Percentiles rank a stretch among this genome's conserved stretches.
phyloP scores from a whole-genome alignment of 2,888 invertebrate species.

The Ornithoptera priamus region DNA sequence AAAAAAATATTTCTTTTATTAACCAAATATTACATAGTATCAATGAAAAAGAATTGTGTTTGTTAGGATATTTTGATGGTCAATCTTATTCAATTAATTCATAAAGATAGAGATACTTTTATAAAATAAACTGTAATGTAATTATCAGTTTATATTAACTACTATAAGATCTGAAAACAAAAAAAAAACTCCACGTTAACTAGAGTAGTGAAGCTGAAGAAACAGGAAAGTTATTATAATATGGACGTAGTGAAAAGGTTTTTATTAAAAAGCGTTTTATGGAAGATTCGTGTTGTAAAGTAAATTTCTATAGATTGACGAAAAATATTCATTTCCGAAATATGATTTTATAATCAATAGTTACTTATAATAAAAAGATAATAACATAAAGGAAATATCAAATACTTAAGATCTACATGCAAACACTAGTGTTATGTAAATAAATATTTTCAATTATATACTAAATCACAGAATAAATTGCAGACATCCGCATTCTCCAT shows the following conservation, averaged over 20 bases:
- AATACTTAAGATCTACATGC: neutral
- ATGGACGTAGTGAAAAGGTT: no score
- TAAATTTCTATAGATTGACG: no score
- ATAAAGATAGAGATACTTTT: neutral
- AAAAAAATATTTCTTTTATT: no score
- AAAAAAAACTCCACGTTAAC: no score
- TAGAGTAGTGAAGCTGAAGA: no score
- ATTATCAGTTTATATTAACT: neutral
- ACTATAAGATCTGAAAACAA: neutral
- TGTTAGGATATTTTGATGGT: neutral
- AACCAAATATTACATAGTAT: neutral
- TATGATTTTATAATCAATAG: no score
- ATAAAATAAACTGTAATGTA: neutral
- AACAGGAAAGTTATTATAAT: no score
- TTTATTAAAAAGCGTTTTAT: no score
- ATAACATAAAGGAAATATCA: no score
- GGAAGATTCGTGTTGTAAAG: no score
- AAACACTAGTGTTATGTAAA: neutral
- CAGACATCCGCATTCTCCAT: slow-evolving; percentile 33
- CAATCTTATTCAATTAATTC: neutral
- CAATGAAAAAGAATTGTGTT: neutral
- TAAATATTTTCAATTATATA: slow-evolving; percentile 2
- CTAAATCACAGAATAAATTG: neutral
- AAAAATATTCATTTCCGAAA: no score
- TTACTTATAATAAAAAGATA: no score